Percentiles rank a stretch among this genome's conserved stretches.
Evolutionary conservation across 1,140 invertebrate genomes (phyloP).

Genomic region (Drosophila lacertosa): DNA sequence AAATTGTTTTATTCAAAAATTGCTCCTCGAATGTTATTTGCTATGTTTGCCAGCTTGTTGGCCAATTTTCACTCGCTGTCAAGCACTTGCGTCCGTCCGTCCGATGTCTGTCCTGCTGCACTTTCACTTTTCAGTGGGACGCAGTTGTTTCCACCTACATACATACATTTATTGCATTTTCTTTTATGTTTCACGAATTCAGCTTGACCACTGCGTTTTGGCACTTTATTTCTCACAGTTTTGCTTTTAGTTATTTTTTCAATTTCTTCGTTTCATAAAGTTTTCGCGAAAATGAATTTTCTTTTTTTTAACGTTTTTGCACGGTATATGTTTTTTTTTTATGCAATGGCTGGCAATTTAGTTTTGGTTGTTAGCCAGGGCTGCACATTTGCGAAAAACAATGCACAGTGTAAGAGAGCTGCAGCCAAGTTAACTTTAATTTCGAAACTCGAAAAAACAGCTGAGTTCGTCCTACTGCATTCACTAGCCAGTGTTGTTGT

Average conservation of each 20-base stretch:
- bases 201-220: constrained; percentile 15
- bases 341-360: constrained; percentile 50
- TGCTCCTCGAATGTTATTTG: constrained; percentile 19
- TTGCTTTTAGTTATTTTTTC: neutral
- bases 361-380: constrained; percentile 48
- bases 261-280: neutral
- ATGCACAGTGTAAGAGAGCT: constrained; percentile 8
- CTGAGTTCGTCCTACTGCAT: constrained; percentile 7
- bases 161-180: constrained; percentile 57
- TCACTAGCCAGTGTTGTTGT: neutral
- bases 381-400: constrained; percentile 40
- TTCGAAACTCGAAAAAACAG: constrained; percentile 31
- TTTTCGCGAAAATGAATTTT: neutral
- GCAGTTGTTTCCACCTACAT: constrained; percentile 62
- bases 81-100: constrained; percentile 21
- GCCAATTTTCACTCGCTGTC: constrained; percentile 41
- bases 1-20: constrained; percentile 14
- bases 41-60: constrained; percentile 21
- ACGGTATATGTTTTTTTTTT: constrained; percentile 34
- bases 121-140: constrained; percentile 81
- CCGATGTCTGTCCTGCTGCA: constrained; percentile 49
- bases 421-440: constrained; percentile 18
- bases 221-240: neutral
- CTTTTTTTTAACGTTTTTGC: constrained; percentile 26
- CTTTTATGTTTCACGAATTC: constrained; percentile 35